phyloP scores from a whole-genome alignment of 2,888 invertebrate species.

The Mimachlamys varia region DNA sequence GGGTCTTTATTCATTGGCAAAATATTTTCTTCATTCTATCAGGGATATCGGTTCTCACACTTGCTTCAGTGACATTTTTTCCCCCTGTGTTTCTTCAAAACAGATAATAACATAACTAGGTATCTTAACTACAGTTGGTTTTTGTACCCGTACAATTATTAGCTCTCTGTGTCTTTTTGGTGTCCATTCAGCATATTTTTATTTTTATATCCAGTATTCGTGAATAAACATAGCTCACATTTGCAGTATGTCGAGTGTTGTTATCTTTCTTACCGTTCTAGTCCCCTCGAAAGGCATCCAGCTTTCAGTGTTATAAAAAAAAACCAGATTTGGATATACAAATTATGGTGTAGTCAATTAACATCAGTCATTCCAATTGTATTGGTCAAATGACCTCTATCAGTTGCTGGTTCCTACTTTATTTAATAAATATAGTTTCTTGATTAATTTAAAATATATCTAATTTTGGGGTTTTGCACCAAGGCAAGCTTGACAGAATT shows the following conservation, averaged over 20 bases:
- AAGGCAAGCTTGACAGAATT: too few species aligned
- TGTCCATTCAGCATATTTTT: conserved; percentile 65
- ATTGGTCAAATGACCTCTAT: too few species aligned
- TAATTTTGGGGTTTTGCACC: too few species aligned
- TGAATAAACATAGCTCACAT: conserved; percentile 63
- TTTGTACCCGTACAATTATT: conserved; percentile 28
- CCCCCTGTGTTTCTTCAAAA: neutral
- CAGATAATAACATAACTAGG: conserved; percentile 8
- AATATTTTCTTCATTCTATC: conserved; percentile 15
- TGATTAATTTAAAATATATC: too few species aligned
- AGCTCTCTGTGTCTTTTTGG: conserved; percentile 45
- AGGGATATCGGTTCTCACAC: conserved; percentile 21
- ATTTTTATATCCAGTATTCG: conserved; percentile 69
- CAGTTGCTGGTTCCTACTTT: too few species aligned
- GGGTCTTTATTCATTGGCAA: conserved; percentile 6
- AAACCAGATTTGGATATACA: too few species aligned
- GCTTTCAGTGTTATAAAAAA: neutral
- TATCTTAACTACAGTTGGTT: conserved; percentile 10
- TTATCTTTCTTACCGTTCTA: neutral
- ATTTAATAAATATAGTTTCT: too few species aligned
- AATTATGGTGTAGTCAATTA: too few species aligned
- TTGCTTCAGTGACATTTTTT: conserved; percentile 16
- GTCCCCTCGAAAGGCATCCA: neutral
- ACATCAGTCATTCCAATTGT: too few species aligned
- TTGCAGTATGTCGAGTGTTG: conserved; percentile 40